Evolutionary conservation across 2,888 invertebrate species (phyloP).

Genomic region (Eupithecia dodoneata): DNA sequence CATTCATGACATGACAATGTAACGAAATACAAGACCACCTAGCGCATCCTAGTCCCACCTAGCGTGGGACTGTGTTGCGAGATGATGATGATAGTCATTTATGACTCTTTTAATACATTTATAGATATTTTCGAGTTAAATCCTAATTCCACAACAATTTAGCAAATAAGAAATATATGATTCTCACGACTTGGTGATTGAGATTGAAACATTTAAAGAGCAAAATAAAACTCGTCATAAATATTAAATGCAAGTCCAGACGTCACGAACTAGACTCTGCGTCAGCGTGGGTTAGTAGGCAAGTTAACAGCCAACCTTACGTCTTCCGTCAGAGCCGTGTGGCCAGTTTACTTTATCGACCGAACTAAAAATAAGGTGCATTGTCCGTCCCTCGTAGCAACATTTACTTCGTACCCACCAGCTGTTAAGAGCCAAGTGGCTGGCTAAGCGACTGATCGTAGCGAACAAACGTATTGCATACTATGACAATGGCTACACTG

Average conservation of each 20-base stretch:
- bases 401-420: conserved; percentile 39
- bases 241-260: conserved; percentile 1
- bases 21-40: too few species aligned
- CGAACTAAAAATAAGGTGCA: conserved; percentile 60
- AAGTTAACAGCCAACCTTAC: background rate
- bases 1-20: background rate
- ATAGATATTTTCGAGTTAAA: background rate
- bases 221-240: background rate
- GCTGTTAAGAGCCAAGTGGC: background rate
- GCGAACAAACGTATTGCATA: too few species aligned
- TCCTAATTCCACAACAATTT: background rate
- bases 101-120: background rate
- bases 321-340: background rate
- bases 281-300: background rate
- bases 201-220: background rate
- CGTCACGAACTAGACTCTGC: background rate
- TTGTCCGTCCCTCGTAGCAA: conserved; percentile 42
- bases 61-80: too few species aligned
- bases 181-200: background rate
- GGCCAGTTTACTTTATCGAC: conserved; percentile 56
- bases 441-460: too few species aligned
- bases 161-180: background rate
- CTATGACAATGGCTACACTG: too few species aligned
- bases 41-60: too few species aligned
- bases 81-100: too few species aligned